Evolutionary conservation across 2,888 invertebrate species (phyloP).

Genomic region (Nymphalis polychloros): DNA sequence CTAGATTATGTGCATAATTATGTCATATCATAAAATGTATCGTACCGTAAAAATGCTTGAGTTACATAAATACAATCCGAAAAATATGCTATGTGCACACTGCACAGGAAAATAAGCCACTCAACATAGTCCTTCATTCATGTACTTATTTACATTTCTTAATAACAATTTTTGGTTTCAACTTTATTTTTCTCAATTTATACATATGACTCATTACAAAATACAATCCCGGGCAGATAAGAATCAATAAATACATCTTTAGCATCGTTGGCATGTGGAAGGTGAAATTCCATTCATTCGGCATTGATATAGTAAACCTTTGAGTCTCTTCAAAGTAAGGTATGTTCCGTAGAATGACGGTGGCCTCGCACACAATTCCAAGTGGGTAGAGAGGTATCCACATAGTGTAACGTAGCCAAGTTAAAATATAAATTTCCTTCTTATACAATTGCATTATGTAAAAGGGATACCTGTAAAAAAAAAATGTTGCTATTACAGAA

Average conservation of each 20-base stretch:
- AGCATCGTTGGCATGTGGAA: conserved; percentile 92
- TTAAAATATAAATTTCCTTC: conserved; percentile 87
- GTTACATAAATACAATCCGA: too few species aligned
- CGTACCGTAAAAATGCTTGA: too few species aligned
- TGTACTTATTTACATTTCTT: conserved; percentile 65
- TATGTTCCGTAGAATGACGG: conserved; percentile 90
- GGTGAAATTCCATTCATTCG: conserved; percentile 92
- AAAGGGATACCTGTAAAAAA: conserved; percentile 89
- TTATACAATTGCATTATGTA: conserved; percentile 92
- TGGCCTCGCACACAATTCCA: conserved; percentile 93
- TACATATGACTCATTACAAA: conserved; percentile 93
- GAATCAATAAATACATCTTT: conserved; percentile 87
- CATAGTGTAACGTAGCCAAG: conserved; percentile 95
- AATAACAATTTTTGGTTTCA: conserved; percentile 76
- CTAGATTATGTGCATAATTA: too few species aligned
- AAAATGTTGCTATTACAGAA: background rate
- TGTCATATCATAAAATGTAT: too few species aligned
- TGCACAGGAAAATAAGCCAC: too few species aligned
- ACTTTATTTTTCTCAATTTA: conserved; percentile 85
- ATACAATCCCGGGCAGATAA: conserved; percentile 89
- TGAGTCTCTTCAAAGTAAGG: conserved; percentile 94
- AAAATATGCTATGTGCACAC: too few species aligned
- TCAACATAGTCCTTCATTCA: too few species aligned
- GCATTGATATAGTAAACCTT: conserved; percentile 87
- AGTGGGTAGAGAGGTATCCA: conserved; percentile 97